These are phyloP conservation scores for Drosophila tristis DNA, from an alignment of 1,140 invertebrate genomes.

Conservation along the genomic window DNA sequence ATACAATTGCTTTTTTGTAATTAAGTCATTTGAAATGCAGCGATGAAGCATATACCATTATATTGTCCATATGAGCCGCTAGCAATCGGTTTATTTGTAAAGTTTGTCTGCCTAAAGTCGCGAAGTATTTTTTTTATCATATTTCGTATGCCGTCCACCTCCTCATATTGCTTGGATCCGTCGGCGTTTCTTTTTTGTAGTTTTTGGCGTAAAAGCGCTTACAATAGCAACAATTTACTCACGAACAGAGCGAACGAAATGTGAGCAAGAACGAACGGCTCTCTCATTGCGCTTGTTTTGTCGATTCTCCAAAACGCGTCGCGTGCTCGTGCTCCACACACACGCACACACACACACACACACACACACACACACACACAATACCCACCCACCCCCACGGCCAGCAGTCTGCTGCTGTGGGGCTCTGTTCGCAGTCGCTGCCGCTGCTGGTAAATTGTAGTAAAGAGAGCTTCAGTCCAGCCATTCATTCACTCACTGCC, in stretches of 20 bases:
- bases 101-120: no score
- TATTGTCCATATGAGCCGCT: no score
- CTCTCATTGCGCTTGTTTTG: constrained; percentile 63
- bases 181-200: constrained; percentile 1
- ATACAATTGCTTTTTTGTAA: no score
- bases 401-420: constrained; percentile 15
- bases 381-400: constrained; percentile 32
- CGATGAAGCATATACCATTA: no score
- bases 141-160: no score
- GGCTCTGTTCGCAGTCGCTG: constrained; percentile 7
- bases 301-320: constrained; percentile 74
- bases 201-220: constrained; percentile 60
- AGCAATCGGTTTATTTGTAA: no score
- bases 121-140: no score
- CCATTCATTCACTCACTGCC: constrained; percentile 74
- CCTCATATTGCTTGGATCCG: no score
- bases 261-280: constrained; percentile 25
- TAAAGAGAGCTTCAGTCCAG: constrained; percentile 55
- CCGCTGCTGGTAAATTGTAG: constrained; percentile 55
- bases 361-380: background rate
- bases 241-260: constrained; percentile 15
- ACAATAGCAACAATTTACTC: constrained; percentile 59
- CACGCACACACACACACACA: background rate
- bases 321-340: constrained; percentile 54
- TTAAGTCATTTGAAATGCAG: no score